phyloP scores from a whole-genome alignment of 2,888 invertebrate genomes.

The Vanessa cardui region DNA sequence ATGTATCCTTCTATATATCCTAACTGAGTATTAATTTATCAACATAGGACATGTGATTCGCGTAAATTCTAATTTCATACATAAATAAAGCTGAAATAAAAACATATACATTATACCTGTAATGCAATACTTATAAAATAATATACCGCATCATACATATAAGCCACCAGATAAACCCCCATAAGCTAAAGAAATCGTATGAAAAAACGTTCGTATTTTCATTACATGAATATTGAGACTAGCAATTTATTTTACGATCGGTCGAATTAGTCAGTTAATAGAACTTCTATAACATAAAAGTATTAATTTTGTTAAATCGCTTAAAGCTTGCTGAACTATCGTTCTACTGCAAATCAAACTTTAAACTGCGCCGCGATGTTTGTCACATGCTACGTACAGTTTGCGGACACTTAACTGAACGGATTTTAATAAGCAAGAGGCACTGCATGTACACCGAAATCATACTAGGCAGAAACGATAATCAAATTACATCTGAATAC shows the following conservation, averaged over 20 bases:
- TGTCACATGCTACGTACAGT: conserved; percentile 55
- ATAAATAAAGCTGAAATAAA: background rate
- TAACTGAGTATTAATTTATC: too few relatives aligned
- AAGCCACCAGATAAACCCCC: conserved; percentile 14
- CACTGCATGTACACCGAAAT: conserved; percentile 29
- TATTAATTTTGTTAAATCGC: conserved; percentile 18
- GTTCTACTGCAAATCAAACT: conserved; percentile 4
- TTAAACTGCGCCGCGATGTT: conserved; percentile 53
- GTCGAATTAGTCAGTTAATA: conserved; percentile 49
- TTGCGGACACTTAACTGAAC: conserved; percentile 19
- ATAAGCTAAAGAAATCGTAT: conserved; percentile 6
- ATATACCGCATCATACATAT: background rate
- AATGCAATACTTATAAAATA: background rate
- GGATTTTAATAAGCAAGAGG: conserved; percentile 42
- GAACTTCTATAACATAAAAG: conserved; percentile 13
- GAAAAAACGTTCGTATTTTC: background rate
- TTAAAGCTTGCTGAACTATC: conserved; percentile 32
- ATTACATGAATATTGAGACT: conserved; percentile 65
- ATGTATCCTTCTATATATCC: too few relatives aligned
- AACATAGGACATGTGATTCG: too few relatives aligned
- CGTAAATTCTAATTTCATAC: too few relatives aligned
- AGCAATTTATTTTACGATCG: conserved; percentile 73
- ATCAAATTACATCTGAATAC: too few relatives aligned
- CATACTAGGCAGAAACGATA: conserved; percentile 19
- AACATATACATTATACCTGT: background rate